Evolutionary conservation across 2,797 vertebrate species (phyloP).

Genomic region (Cygnus olor): DNA sequence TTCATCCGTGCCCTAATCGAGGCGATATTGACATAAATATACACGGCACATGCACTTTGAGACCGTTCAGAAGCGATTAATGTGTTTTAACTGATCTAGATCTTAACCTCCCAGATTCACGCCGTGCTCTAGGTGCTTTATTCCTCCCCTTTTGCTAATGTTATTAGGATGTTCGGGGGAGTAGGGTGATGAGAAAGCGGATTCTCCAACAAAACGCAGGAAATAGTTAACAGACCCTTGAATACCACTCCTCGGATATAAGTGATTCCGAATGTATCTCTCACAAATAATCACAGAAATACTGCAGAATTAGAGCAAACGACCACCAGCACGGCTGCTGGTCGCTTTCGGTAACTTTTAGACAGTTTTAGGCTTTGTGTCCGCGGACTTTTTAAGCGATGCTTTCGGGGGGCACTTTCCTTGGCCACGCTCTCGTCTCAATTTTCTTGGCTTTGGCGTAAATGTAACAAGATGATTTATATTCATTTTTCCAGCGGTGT

Average conservation of each 20-base stretch:
- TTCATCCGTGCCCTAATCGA: conserved; percentile 22
- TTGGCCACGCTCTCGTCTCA: not conserved
- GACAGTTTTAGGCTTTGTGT: not conserved
- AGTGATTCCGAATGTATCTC: not conserved
- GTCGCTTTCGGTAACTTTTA: not conserved
- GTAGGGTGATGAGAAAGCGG: not conserved
- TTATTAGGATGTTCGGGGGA: not conserved
- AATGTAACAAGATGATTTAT: conserved; percentile 37
- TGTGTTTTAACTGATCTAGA: conserved; percentile 52
- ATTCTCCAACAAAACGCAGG: not conserved
- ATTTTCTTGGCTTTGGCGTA: conserved; percentile 26
- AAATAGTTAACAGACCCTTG: not conserved
- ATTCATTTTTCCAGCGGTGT: not conserved
- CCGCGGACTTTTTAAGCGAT: not conserved
- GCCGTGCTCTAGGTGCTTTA: conserved; percentile 18
- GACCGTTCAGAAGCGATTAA: conserved; percentile 56
- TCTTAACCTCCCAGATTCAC: conserved; percentile 25
- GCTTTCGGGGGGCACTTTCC: not conserved
- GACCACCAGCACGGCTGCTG: not conserved
- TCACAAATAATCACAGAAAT: not conserved
- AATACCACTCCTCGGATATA: not conserved
- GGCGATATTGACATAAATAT: conserved; percentile 41
- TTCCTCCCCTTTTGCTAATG: conserved; percentile 24
- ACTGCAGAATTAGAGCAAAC: not conserved
- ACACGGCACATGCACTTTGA: conserved; percentile 36